Base-by-base conservation (phyloP, 1,140 invertebrate genomes). In the Zaprionus capensis region DNA sequence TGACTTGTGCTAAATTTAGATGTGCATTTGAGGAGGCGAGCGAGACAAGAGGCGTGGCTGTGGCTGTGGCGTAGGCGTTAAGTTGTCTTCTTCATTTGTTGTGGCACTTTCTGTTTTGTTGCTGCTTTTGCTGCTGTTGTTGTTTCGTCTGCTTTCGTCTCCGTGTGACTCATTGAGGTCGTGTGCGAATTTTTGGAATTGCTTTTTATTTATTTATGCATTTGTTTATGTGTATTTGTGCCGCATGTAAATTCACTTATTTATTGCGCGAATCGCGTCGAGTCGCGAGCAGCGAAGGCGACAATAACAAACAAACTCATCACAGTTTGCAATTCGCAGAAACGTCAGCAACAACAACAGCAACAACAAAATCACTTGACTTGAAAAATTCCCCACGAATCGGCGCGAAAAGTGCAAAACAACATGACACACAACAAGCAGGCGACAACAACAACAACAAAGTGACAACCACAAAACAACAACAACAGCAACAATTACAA, bases 101-200 rank as follows among this genome's bases (percentile, higher is more conserved):
- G 71, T 57, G 49, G 58, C 72, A 62, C 59, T 74, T 74, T 62
- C 71, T 36, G 71, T 53, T 46, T 67, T 53, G 14, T 63, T 55
- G 61, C 12, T 64, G 14, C n/a, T 66, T 28, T 41, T 67, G 14
- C 11, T 66, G 36, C 49, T 67, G 22, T 59, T 44, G 38, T 28
- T 49, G 5, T 74, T 28, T 49, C 12, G 14, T 46, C 38, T 31
- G 22, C 36, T 28, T 46, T 38, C n/a, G 26, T 70, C 26, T 11
- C 5, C 34, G 22, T 38, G 78, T 87, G 84, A 87, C 84, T 87
- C 84, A 87, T 87, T 87, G 84, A 81, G 84, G 84, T 83, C 84
- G 84, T 87, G 81, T 87, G 84, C 84, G 84, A 87, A 87, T 87
- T 83, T 87, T 87, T 87, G 81, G 84, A 87, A 87, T 87, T 87